Evolutionary conservation across 2,888 invertebrate genomes (phyloP).

Genomic region (Diarsia rubi): DNA sequence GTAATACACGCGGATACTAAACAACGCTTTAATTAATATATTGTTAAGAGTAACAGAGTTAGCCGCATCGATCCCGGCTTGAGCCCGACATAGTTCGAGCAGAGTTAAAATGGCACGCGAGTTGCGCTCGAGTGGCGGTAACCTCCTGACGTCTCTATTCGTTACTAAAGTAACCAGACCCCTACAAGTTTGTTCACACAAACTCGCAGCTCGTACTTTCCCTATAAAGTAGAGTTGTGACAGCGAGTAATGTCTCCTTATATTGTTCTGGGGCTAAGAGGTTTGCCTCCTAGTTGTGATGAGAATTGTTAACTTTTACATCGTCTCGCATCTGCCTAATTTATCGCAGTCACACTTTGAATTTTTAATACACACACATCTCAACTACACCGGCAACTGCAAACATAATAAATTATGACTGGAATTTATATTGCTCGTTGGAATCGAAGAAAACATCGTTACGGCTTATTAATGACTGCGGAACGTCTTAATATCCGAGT

Average conservation of each 20-base stretch:
- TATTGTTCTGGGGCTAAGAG: conserved; percentile 91
- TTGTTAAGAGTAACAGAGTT: conserved; percentile 70
- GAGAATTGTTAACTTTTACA: conserved; percentile 88
- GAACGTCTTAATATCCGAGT: conserved; percentile 80
- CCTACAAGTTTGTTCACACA: conserved; percentile 86
- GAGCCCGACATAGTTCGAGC: conserved; percentile 79
- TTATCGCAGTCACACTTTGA: conserved; percentile 76
- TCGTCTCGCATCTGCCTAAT: conserved; percentile 80
- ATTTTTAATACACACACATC: conserved; percentile 74
- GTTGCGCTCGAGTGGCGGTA: conserved; percentile 85
- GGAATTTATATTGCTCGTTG: conserved; percentile 67
- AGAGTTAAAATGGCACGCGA: conserved; percentile 84
- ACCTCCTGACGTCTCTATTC: conserved; percentile 88
- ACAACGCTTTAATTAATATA: conserved; percentile 70
- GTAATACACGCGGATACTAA: conserved; percentile 60
- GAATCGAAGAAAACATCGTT: conserved; percentile 78
- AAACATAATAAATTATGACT: conserved; percentile 68
- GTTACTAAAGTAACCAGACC: conserved; percentile 87
- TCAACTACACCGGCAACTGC: conserved; percentile 59
- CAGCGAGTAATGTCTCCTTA: conserved; percentile 90
- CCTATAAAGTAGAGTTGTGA: conserved; percentile 90
- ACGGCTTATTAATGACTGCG: conserved; percentile 81
- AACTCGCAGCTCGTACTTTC: conserved; percentile 86
- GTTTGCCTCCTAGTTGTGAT: conserved; percentile 86
- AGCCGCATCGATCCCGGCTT: conserved; percentile 72